These are phyloP conservation scores for Heliconius eleuchia DNA, from an alignment of 1,140 invertebrate species.

Conservation along the genomic window DNA sequence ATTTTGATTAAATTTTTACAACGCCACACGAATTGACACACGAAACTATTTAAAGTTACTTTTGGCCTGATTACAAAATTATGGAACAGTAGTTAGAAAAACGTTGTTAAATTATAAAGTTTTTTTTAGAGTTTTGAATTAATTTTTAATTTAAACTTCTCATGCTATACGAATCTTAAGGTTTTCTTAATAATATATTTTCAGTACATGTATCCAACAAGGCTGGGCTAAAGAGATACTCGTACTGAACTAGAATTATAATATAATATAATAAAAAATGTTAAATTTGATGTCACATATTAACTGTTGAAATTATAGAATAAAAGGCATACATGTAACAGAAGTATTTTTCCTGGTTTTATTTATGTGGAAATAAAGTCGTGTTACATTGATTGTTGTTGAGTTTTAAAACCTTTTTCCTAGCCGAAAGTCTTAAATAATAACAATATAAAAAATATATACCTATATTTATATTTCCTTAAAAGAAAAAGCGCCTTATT, in stretches of 20 bases:
- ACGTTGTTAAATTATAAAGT: not conserved
- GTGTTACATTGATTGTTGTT: not conserved
- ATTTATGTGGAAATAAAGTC: slow-evolving; percentile 17
- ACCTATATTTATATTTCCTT: too few species aligned
- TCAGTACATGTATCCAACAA: slow-evolving; percentile 13
- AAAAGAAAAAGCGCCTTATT: too few species aligned
- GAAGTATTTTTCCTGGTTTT: slow-evolving; percentile 31
- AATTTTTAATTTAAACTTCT: not conserved
- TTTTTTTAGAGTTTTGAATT: not conserved
- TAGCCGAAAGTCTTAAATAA: not conserved
- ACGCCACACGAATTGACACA: too few species aligned
- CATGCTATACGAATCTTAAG: not conserved
- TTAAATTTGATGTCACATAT: slow-evolving; percentile 23
- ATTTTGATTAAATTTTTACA: too few species aligned
- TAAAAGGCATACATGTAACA: slow-evolving; percentile 48
- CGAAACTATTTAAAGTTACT: too few species aligned
- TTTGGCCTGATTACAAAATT: too few species aligned
- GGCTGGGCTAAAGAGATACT: slow-evolving; percentile 11
- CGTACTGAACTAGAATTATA: slow-evolving; percentile 7
- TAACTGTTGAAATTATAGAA: slow-evolving; percentile 47
- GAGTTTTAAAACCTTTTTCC: not conserved
- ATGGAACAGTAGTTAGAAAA: not conserved
- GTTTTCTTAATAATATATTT: not conserved
- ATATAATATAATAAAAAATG: slow-evolving; percentile 11
- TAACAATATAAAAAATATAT: too few species aligned